These are phyloP conservation scores for Hirundichthys speculiger DNA, from an alignment of 2,113 vertebrate species.

Conservation along the genomic window DNA sequence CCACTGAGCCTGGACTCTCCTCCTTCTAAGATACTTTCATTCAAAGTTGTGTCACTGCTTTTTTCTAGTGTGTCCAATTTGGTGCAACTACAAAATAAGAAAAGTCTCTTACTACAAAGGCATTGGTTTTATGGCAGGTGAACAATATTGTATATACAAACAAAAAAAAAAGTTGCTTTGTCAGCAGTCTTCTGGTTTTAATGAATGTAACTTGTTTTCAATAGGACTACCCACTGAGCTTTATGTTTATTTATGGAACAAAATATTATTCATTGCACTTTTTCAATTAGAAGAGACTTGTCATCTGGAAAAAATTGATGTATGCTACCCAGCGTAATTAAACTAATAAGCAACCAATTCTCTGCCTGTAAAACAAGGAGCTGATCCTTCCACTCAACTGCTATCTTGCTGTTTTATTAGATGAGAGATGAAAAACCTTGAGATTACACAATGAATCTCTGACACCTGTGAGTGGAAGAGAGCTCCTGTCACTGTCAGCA, in stretches of 20 bases:
- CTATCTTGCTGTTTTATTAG: slow-evolving; percentile 49
- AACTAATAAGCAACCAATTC: slow-evolving; percentile 58
- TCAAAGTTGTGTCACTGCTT: slow-evolving; percentile 17
- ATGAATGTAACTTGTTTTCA: slow-evolving; percentile 30
- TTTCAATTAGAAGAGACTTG: slow-evolving; percentile 54
- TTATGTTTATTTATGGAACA: slow-evolving; percentile 17
- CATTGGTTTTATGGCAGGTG: no score
- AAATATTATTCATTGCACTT: slow-evolving; percentile 32
- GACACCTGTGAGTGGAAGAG: slow-evolving; percentile 47
- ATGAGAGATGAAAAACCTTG: slow-evolving; percentile 63
- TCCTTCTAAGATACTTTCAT: slow-evolving; percentile 31
- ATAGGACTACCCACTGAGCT: slow-evolving; percentile 27
- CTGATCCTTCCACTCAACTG: slow-evolving; percentile 37
- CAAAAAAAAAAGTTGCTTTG: no score
- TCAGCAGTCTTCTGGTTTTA: slow-evolving; percentile 14
- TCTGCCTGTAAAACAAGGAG: slow-evolving; percentile 48
- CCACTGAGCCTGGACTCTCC: slow-evolving; percentile 34
- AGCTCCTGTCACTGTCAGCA: slow-evolving; percentile 25
- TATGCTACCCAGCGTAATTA: slow-evolving; percentile 63
- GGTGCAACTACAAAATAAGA: neutral
- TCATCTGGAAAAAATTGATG: slow-evolving; percentile 52
- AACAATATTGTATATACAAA: no score
- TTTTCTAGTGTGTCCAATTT: slow-evolving; percentile 2
- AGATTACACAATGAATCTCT: slow-evolving; percentile 44
- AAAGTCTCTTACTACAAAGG: slow-evolving; percentile 11